Evolutionary conservation across 2,888 invertebrate species (phyloP), one percentile per base, ranked within the genome.

Genomic region (Linhomoeus sp.): DNA sequence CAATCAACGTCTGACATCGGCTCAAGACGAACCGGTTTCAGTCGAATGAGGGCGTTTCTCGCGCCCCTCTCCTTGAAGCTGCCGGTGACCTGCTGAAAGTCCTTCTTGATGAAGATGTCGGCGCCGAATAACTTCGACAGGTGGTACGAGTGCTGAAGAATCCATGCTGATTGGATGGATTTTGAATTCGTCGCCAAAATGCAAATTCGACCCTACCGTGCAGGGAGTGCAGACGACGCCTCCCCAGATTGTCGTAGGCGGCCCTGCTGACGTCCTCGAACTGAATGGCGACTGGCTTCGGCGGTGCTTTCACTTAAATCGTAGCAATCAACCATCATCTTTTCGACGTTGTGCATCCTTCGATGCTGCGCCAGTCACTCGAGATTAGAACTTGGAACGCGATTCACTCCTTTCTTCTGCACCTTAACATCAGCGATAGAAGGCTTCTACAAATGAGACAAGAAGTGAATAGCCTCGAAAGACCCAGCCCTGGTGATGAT

Each of bases 51-150:
- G 19, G 54, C 55, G 43, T 26, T 26, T 37, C 38, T 7, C 29
- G 90, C 90, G 1, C 90, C 90, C 51, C 90, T 75, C 64, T 92
- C 90, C 67, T 90, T 90, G 65, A 90, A 88, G 67, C 86, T 88
- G 64, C 90, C 90, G n/a, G 90, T 92, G 53, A 76, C 78, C 69
- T 90, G 88, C 17, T 86, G 73, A 64, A 84, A 88, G 66, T 92
- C 90, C 65, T 87, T 87, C 69, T 90, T 92, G 57, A 90, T 74
- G 67, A 77, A 90, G 53, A 92, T 74, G 33, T 87, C 80, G 78
- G 88, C 81, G 41, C 78, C 81, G 47, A 77, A 77, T 42, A 75
- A 45, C 3, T 51, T 61, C 2, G 75, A 71, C 1, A 86, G 83
- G 66, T 87, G 74, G 58, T 81, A 80, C 0, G 86, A 86, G 70